These are phyloP conservation scores for Atta texana DNA, from an alignment of 1,140 invertebrate species.

Conservation along the genomic window DNA sequence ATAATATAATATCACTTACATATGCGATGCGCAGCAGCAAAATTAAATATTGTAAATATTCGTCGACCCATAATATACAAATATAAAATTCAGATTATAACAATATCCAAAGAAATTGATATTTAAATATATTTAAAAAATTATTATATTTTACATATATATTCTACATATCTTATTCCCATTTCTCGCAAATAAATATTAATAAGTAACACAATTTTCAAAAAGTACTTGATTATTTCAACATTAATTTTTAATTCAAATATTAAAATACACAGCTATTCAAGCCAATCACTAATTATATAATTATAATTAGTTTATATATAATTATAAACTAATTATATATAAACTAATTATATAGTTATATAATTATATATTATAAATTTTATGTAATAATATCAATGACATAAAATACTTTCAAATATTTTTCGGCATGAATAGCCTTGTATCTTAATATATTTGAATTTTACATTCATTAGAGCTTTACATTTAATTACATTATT, in stretches of 20 bases:
- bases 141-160: background rate
- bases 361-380: too few species aligned
- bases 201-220: background rate
- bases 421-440: too few species aligned
- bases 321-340: too few species aligned
- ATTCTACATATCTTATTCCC: background rate
- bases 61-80: background rate
- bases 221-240: background rate
- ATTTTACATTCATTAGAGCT: too few species aligned
- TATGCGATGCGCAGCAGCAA: background rate
- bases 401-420: too few species aligned
- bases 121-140: background rate
- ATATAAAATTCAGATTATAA: constrained; percentile 4
- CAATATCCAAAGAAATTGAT: background rate
- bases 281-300: too few species aligned
- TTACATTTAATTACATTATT: too few species aligned
- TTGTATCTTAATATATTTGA: too few species aligned
- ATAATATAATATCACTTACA: background rate
- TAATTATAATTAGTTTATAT: too few species aligned
- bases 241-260: background rate
- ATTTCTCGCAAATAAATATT: background rate
- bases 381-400: too few species aligned
- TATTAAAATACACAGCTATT: background rate
- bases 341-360: too few species aligned
- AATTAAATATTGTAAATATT: background rate